Evolutionary conservation across 2,797 vertebrate genomes (phyloP), one percentile per base, ranked within the genome.

Genomic region (Sternarchorhynchus goeldii): DNA sequence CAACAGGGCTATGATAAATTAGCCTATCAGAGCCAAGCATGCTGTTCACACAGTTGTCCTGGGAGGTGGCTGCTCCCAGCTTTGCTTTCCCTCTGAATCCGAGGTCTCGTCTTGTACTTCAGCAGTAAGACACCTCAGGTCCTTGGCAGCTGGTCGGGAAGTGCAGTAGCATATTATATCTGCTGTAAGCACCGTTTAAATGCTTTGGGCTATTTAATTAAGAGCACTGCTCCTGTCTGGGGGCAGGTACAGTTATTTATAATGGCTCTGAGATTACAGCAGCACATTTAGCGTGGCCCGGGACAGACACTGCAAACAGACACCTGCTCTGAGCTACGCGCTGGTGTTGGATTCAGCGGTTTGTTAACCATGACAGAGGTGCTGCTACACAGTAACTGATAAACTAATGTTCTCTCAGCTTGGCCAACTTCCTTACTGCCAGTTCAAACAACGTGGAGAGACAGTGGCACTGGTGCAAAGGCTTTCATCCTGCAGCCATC

Each of bases 1-100:
- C 89, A 93, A 95, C 93, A 63, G 87, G 88, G 86, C 89, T 88
- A 88, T 93, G 93, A 96, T 93, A 93, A 93, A 95, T 95, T 93
- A 93, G 90, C 89, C 91, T 87, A 87, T 88, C 91, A 88, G 90
- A 79, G 77, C 88, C 88, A 90, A 94, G 89, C 85, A 91, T 91
- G 89, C 88, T 84, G 86, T 90, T 94, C 92, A 92, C 92, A 89
- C 90, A 89, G 87, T 83, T 81, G 82, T 91, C 90, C 91, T 88
- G 85, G 83, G 87, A 91, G 90, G 89, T 89, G 85, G 84, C 66
- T 77, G 83, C 73, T 80, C 70, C 4, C 62, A 81, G 80, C 71
- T 68, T 70, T 70, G 62, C 67, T 60, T 73, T 85, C 79, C 86
- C 83, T 81, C 79, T 81, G 82, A 85, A 83, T 86, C 89, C 85